Evolutionary conservation across 2,888 invertebrate genomes (phyloP).

Genomic region (Ligdia adustata): DNA sequence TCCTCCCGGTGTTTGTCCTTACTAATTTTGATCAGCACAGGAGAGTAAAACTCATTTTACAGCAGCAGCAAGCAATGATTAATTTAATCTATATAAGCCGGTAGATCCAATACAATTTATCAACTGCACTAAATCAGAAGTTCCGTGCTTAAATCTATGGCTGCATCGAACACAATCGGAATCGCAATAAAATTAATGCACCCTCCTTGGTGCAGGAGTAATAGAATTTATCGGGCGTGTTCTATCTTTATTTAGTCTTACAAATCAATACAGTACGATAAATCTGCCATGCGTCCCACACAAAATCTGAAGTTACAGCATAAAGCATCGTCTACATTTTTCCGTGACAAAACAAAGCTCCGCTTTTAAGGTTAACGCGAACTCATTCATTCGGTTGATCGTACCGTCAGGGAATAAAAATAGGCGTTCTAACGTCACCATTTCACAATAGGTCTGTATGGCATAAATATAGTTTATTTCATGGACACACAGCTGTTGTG

Average conservation of each 20-base stretch:
- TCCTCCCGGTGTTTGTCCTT: too few relatives aligned
- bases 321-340: constrained; percentile 9
- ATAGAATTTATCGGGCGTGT: constrained; percentile 8
- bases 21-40: too few relatives aligned
- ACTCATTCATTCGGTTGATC: constrained; percentile 22
- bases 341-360: constrained; percentile 20
- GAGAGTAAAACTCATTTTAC: too few relatives aligned
- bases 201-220: constrained; percentile 12
- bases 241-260: constrained; percentile 17
- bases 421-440: constrained; percentile 20
- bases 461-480: constrained; percentile 19
- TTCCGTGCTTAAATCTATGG: constrained; percentile 13
- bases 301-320: neutral
- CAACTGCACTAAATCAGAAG: constrained; percentile 18
- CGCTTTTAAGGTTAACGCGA: constrained; percentile 20
- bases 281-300: neutral
- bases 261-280: constrained; percentile 14
- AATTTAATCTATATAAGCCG: constrained; percentile 5
- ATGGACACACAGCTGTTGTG: constrained; percentile 18
- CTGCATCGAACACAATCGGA: constrained; percentile 16
- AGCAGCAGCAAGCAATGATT: neutral
- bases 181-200: constrained; percentile 26
- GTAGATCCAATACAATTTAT: constrained; percentile 17
- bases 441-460: constrained; percentile 19
- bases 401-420: constrained; percentile 19